These are phyloP conservation scores for Ephydatia muelleri DNA, from an alignment of 37 sponge, comb jelly and placozoan species.

Conservation along the genomic window DNA sequence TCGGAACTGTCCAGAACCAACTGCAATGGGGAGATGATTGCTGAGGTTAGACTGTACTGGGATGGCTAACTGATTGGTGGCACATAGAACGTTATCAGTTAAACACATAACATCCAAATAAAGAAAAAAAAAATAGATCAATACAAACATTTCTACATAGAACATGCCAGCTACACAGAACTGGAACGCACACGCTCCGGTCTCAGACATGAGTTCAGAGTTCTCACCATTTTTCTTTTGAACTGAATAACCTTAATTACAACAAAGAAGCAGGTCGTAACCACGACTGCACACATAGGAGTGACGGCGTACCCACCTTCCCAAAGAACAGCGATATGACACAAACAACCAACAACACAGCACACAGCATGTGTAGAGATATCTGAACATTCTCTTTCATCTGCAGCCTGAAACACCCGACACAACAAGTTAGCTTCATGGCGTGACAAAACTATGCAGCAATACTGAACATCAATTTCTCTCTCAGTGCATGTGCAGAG, in stretches of 20 bases:
- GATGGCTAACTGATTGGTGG: too few species aligned
- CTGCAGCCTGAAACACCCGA: slow-evolving; percentile 12
- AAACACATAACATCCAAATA: not conserved
- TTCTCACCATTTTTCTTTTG: slow-evolving; percentile 33
- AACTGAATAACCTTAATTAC: slow-evolving; percentile 33
- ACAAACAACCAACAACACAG: slow-evolving; percentile 27
- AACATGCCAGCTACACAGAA: slow-evolving; percentile 9
- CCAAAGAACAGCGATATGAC: slow-evolving; percentile 55
- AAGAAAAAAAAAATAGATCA: not conserved
- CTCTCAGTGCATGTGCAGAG: too few species aligned
- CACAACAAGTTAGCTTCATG: too few species aligned
- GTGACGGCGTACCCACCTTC: slow-evolving; percentile 25
- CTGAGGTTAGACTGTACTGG: too few species aligned
- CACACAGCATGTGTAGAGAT: slow-evolving; percentile 21
- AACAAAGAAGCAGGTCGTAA: not conserved
- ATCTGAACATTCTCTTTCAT: slow-evolving; percentile 21
- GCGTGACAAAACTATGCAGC: too few species aligned
- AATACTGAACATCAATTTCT: too few species aligned
- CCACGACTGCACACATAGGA: not conserved
- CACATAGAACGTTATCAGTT: too few species aligned
- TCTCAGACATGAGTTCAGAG: not conserved
- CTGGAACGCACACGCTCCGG: slow-evolving; percentile 11
- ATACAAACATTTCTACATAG: not conserved
- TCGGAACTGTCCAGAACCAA: too few species aligned
- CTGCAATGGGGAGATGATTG: too few species aligned